Base-by-base conservation (phyloP, 2,888 invertebrate genomes). In the Thumatha senex region DNA sequence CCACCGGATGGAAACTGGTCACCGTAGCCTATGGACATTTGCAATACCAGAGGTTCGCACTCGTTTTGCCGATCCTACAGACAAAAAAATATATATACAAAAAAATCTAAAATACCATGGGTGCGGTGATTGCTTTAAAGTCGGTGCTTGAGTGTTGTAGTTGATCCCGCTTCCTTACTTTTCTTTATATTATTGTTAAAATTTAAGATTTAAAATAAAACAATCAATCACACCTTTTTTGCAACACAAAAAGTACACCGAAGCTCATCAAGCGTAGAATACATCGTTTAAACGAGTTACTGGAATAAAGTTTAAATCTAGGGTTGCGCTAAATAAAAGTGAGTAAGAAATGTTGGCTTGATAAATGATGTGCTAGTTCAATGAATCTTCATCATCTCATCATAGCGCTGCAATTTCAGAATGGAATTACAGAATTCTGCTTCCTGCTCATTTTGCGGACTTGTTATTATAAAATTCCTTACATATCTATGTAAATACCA, bases 331-430 rank as follows among this genome's bases (percentile, higher is more conserved):
- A 66, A 77, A 82, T 79, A 82, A 84, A 81, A 76, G 63, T 74
- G 75, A 78, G 79, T 75, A 76, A 83, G 82, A 81, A 80, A 80
- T 75, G 80, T 74, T 77, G 70, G 73, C 74, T 84, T 88, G 87
- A 89, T 88, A 87, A 88, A 89, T 86, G 86, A 87, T 80, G 76
- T 75, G 67, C 74, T 70, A 67, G 77, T 73, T 79, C 87, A 84
- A 88, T 88, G 86, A 85, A 86, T 87, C 86, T 86, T 84, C 86
- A 87, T 86, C 87, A 84, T 71, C 69, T 73, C 78, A 73, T 73
- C 74, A 76, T 70, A 71, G 76, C 69, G 73, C 71, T 24, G 80
- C 83, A 81, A 81, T 86, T 81, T 78, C 70, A 81, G 82, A 81
- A 84, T 80, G 78, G 78, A 82, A 81, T 78, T 78, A 78, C 76